Conservation (phyloP, 2,113 vertebrate genomes). For the Cyphomyrus discorhynchus region DNA sequence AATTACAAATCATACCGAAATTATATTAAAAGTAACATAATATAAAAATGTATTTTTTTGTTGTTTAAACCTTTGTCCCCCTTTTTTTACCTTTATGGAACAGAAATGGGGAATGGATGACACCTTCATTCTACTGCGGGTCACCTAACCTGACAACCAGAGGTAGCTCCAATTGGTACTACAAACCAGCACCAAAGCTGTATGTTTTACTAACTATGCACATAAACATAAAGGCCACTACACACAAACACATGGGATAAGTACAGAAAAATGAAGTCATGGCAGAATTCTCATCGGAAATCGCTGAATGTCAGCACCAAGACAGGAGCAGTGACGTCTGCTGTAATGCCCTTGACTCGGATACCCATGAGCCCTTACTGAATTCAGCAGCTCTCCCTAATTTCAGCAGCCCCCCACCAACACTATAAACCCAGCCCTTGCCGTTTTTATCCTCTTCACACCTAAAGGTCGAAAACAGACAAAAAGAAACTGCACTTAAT, state of each 20-base stretch:
- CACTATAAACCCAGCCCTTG: background rate
- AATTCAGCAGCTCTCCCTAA: background rate
- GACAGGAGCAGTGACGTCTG: background rate
- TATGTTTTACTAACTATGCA: background rate
- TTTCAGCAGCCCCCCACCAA: background rate
- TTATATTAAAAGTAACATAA: too few species aligned
- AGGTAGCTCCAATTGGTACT: background rate
- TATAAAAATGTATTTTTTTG: too few species aligned
- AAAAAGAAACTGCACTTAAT: slow-evolving; percentile 11
- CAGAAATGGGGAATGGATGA: background rate
- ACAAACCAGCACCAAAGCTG: background rate
- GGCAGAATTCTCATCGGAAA: background rate
- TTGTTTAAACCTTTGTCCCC: too few species aligned
- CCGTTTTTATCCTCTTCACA: slow-evolving; percentile 9
- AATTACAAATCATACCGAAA: too few species aligned
- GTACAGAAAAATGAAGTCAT: background rate
- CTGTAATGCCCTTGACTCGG: background rate
- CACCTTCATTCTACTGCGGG: background rate
- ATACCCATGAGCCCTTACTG: slow-evolving; percentile 7
- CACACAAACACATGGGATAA: background rate
- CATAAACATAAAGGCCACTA: background rate
- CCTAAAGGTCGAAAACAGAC: slow-evolving; percentile 10
- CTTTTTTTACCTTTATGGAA: too few species aligned
- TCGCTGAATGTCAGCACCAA: background rate
- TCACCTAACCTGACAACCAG: background rate